Evolutionary conservation across 2,113 vertebrate species (phyloP).

Genomic region (Lutjanus erythropterus): DNA sequence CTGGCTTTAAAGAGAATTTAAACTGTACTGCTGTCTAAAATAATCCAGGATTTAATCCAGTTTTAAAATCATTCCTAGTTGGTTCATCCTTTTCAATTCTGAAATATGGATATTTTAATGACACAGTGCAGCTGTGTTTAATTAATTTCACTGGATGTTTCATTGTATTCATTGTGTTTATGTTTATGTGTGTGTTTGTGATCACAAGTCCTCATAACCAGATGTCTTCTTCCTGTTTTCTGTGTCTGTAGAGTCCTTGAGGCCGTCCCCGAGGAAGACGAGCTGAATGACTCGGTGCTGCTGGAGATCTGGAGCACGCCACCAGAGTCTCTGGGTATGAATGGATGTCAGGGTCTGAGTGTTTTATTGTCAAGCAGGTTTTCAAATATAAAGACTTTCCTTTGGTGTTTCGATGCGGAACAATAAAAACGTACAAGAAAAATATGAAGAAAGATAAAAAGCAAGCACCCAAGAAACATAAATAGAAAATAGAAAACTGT

Average conservation of each 20-base stretch:
- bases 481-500: too few species aligned
- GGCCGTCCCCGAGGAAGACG: conserved; percentile 6
- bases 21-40: neutral
- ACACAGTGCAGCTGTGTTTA: too few species aligned
- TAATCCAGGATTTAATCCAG: neutral
- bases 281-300: conserved; percentile 33
- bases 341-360: too few species aligned
- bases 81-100: neutral
- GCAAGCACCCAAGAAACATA: too few species aligned
- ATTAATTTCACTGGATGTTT: neutral
- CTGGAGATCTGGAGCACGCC: conserved; percentile 72
- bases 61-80: neutral
- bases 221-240: neutral
- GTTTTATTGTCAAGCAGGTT: too few species aligned
- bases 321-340: conserved; percentile 54
- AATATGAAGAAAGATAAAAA: too few species aligned
- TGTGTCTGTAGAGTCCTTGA: conserved; percentile 56
- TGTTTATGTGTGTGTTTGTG: neutral
- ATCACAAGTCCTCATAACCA: neutral
- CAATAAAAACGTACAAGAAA: too few species aligned
- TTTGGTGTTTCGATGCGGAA: too few species aligned
- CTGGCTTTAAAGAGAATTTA: neutral
- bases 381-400: neutral
- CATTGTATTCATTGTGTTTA: neutral
- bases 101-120: neutral